Percentiles rank a stretch among this genome's conserved stretches.
These are phyloP conservation scores for Aptenodytes patagonicus DNA, from an alignment of 2,113 vertebrate genomes.

Conservation along the genomic window DNA sequence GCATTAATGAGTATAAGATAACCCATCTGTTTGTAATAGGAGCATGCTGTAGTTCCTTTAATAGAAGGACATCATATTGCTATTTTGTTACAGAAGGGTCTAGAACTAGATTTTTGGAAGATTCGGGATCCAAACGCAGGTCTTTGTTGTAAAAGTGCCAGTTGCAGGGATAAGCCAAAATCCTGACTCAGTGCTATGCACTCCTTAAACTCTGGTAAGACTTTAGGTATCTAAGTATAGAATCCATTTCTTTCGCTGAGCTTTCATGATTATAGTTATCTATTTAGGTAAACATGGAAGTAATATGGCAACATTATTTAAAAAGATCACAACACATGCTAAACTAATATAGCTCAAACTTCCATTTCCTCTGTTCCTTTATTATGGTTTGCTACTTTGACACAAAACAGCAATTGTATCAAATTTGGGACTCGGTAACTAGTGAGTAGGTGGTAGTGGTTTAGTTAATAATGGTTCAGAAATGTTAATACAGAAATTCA, in stretches of 20 bases:
- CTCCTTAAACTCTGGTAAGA: background rate
- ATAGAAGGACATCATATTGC: background rate
- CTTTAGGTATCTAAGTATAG: background rate
- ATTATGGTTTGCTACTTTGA: conserved; percentile 47
- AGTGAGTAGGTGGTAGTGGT: background rate
- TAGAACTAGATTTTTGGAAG: background rate
- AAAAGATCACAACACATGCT: conserved; percentile 48
- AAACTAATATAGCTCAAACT: conserved; percentile 56
- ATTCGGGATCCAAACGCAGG: background rate
- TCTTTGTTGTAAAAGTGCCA: background rate
- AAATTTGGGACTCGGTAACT: conserved; percentile 29
- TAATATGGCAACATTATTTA: conserved; percentile 33
- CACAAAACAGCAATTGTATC: conserved; percentile 16
- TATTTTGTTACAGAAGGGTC: background rate
- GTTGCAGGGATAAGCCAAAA: background rate
- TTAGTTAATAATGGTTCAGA: conserved; percentile 40
- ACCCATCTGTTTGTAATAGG: conserved; percentile 64
- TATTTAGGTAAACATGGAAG: background rate
- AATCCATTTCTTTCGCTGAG: background rate
- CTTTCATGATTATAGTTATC: background rate
- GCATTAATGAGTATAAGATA: conserved; percentile 64
- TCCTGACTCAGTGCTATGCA: background rate
- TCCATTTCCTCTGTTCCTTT: conserved; percentile 62
- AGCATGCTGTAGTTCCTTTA: background rate
- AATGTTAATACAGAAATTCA: conserved; percentile 10